Evolutionary conservation across 2,797 vertebrate genomes (phyloP), one percentile per base, ranked within the genome.

Genomic region (Chelon auratus): DNA sequence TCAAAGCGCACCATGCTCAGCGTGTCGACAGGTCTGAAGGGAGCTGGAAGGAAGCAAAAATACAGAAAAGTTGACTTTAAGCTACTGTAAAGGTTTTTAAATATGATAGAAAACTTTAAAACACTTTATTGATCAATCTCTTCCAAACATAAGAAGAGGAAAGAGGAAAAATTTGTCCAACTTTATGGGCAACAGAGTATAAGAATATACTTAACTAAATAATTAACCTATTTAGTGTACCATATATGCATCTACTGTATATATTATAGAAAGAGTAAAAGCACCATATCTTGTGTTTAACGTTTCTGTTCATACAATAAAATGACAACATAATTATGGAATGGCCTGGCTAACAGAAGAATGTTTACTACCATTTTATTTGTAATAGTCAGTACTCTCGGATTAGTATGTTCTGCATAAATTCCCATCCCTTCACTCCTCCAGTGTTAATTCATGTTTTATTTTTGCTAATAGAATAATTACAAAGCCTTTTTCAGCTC

Each of bases 1-100:
- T 99, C 97, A 14, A 99, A 99, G 47, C 96, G 96, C 58, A 99
- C 96, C 0, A 93, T 83, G 1, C 93, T 97, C 15, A 96, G 92
- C 0, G 96, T 97, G 84, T 98, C 97, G 0, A 86, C 89, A 1
- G 96, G 97, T 75, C 95, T 95, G 89, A 99, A 99, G 0, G 98
- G 98, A 87, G 97, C 98, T 99, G 89, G 55, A 3, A 45, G 51
- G 56, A 63, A 55, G 45, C 17, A 84, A n/a, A 78, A 15, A 68
- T 36, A 73, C 15, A 76, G 10, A 1, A 61, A 30, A 8, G 50
- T 40, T 69, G 37, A 63, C 8, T 57, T 58, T 17, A 71, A 53
- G 33, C 17, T 43, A 6, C 43, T 57, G 0, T 42, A 6, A 53
- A 30, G 11, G 26, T 18, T 43, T 24, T 48, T 9, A 2, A 45